Percentiles rank a stretch among this genome's conserved stretches.
phyloP scores from a whole-genome alignment of 1,140 invertebrate genomes.

The Theocolax elegans region DNA sequence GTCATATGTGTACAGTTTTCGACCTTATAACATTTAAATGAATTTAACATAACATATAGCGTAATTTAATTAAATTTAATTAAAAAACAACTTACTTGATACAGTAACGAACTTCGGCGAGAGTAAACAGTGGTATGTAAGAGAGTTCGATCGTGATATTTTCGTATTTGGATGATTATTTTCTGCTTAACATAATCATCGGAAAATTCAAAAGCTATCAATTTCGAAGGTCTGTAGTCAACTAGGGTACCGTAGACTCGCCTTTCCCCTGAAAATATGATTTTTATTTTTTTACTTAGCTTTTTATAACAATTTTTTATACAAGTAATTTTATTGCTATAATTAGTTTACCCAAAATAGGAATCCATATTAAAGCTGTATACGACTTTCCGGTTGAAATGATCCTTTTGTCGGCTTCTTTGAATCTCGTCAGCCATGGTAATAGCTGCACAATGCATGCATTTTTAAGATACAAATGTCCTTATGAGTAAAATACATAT shows the following conservation, averaged over 20 bases:
- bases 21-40: no score
- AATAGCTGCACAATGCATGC: conserved; percentile 51
- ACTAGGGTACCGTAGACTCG: conserved; percentile 48
- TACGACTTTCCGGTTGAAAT: conserved; percentile 50
- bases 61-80: no score
- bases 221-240: conserved; percentile 48
- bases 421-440: conserved; percentile 53
- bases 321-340: no score
- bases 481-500: background rate
- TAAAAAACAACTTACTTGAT: conserved; percentile 53
- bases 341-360: conserved; percentile 47
- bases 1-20: no score
- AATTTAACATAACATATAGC: no score
- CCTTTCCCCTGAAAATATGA: conserved; percentile 42
- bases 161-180: conserved; percentile 49
- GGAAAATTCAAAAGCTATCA: conserved; percentile 50
- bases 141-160: conserved; percentile 51
- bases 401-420: conserved; percentile 52
- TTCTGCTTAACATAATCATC: conserved; percentile 51
- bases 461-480: background rate
- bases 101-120: conserved; percentile 47
- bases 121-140: conserved; percentile 49
- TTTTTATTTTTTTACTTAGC: background rate
- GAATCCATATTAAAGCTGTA: conserved; percentile 46
- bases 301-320: no score